Conservation (phyloP, 2,113 vertebrate genomes). For the Hepsetus odoe region DNA sequence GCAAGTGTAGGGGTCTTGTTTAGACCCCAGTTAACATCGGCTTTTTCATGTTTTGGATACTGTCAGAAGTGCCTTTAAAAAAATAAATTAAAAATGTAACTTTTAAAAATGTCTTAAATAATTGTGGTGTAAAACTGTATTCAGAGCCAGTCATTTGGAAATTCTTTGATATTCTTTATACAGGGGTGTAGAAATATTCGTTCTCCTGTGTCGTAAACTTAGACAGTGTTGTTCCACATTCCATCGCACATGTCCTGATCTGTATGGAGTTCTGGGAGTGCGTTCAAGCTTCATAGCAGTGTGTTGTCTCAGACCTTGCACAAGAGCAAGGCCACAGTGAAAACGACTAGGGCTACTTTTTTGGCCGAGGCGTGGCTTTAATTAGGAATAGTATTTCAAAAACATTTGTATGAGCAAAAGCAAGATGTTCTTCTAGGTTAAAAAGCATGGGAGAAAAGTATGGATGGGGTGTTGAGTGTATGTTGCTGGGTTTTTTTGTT, state of each 20-base stretch:
- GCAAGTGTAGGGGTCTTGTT: too few relatives aligned
- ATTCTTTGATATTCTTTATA: too few relatives aligned
- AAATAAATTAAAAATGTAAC: not conserved
- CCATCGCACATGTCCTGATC: slow-evolving; percentile 53
- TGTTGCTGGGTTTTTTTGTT: not conserved
- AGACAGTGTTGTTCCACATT: slow-evolving; percentile 51
- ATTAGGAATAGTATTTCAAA: too few relatives aligned
- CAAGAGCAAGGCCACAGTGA: slow-evolving; percentile 4
- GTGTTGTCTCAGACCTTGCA: slow-evolving; percentile 15
- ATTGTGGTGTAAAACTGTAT: not conserved
- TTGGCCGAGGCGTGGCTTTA: too few relatives aligned
- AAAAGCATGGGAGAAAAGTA: not conserved
- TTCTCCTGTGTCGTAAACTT: not conserved
- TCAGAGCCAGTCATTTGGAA: not conserved
- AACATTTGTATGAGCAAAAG: too few relatives aligned
- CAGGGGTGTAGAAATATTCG: not conserved
- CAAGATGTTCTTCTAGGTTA: too few relatives aligned
- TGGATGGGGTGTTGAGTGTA: not conserved
- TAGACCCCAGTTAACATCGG: too few relatives aligned
- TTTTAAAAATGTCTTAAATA: too few relatives aligned
- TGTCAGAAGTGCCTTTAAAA: too few relatives aligned
- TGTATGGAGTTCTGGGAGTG: slow-evolving; percentile 28
- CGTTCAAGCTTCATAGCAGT: not conserved
- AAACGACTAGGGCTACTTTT: not conserved
- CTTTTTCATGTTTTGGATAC: too few relatives aligned